Evolutionary conservation across 2,888 invertebrate species (phyloP).

Genomic region (Phyllotreta cruciferae): DNA sequence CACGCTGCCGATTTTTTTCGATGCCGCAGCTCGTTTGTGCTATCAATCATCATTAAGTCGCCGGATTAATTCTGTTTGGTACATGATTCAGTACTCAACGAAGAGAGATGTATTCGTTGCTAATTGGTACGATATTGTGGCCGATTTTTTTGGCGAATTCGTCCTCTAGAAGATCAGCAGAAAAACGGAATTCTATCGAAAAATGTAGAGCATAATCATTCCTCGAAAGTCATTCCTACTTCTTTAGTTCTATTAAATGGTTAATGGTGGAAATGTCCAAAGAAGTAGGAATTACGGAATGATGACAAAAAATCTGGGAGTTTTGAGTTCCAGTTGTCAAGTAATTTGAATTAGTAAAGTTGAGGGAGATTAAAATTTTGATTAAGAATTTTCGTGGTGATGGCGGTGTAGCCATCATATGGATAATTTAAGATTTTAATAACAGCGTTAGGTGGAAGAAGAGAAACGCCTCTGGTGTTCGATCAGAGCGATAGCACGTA

Average conservation of each 20-base stretch:
- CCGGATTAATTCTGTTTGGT: constrained; percentile 23
- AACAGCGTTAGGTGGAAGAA: not conserved
- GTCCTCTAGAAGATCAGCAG: too few species aligned
- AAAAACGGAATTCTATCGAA: too few species aligned
- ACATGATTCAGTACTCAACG: constrained; percentile 25
- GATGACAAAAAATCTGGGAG: too few species aligned
- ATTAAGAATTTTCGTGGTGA: not conserved
- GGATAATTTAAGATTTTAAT: not conserved
- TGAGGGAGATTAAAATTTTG: too few species aligned
- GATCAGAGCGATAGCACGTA: constrained; percentile 26
- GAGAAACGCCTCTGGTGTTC: constrained; percentile 8
- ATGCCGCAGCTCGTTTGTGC: constrained; percentile 23
- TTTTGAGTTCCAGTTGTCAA: too few species aligned
- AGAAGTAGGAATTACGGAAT: too few species aligned
- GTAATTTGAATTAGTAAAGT: too few species aligned
- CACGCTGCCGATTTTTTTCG: constrained; percentile 22
- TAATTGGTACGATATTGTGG: constrained; percentile 19
- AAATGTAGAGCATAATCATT: too few species aligned
- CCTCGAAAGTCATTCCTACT: too few species aligned
- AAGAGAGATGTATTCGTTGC: constrained; percentile 12
- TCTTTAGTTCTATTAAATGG: too few species aligned
- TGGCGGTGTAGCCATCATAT: not conserved
- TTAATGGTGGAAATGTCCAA: too few species aligned
- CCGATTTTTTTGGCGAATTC: constrained; percentile 2
- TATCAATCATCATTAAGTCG: constrained; percentile 33